These are phyloP conservation scores for Drosophila anomelani DNA, from an alignment of 2,888 invertebrate genomes.

Conservation along the genomic window DNA sequence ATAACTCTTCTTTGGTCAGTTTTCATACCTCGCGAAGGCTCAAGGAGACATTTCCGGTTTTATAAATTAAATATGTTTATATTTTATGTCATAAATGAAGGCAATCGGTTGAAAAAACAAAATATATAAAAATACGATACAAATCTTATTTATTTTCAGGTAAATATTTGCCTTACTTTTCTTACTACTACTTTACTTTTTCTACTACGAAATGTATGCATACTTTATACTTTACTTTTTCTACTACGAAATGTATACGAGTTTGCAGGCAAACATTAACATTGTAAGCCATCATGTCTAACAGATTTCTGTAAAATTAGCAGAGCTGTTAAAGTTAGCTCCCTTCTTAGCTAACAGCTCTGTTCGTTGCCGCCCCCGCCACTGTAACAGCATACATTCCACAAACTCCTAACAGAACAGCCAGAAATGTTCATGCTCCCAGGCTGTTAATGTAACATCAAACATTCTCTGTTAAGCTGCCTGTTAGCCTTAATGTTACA, in stretches of 20 bases:
- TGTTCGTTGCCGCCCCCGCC: neutral
- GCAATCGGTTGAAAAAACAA: no score
- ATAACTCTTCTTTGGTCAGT: neutral
- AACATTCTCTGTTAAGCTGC: conserved; percentile 15
- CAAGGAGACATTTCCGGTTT: neutral
- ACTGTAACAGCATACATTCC: conserved; percentile 21
- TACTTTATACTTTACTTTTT: no score
- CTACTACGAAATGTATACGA: no score
- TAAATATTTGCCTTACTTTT: neutral
- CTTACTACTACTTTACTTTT: no score
- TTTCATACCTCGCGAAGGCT: neutral
- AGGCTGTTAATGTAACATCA: neutral
- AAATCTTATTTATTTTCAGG: neutral
- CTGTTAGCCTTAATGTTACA: neutral
- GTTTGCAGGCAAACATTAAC: neutral
- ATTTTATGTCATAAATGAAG: no score
- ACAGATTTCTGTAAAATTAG: neutral
- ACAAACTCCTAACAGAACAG: conserved; percentile 23
- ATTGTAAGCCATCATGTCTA: neutral
- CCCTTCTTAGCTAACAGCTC: conserved; percentile 14
- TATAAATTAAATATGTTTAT: neutral
- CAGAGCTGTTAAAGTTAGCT: conserved; percentile 5
- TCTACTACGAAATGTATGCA: no score
- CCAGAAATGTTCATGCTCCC: neutral
- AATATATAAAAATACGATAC: neutral